A percentile compares a stretch with the other conserved stretches of the same genome.
Conservation (phyloP, 2,113 vertebrate species). For the Alligator sinensis region DNA sequence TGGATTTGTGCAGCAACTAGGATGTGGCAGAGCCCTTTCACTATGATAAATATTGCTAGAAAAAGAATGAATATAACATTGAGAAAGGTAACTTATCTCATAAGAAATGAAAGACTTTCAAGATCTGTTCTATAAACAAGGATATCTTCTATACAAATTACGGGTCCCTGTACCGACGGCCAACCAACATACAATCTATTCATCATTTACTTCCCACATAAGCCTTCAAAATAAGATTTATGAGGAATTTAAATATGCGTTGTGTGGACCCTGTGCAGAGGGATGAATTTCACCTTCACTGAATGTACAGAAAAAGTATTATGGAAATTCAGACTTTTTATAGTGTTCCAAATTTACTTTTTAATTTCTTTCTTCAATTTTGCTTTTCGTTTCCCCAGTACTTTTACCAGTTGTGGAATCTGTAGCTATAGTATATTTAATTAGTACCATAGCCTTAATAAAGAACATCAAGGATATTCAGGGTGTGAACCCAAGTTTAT, state of each 20-base stretch:
- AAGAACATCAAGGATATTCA: not conserved
- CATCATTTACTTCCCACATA: not conserved
- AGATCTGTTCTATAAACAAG: not conserved
- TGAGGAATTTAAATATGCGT: not conserved
- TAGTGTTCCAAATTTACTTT: not conserved
- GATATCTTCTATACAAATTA: not conserved
- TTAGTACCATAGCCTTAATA: not conserved
- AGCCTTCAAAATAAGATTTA: not conserved
- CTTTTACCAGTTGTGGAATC: not conserved
- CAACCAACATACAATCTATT: not conserved
- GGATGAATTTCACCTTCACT: not conserved
- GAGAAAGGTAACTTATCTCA: not conserved
- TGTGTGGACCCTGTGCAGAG: not conserved
- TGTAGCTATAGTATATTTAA: not conserved
- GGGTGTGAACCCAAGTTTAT: not conserved
- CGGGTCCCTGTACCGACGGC: not conserved
- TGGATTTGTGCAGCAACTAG: not conserved
- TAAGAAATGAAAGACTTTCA: not conserved
- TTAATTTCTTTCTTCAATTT: not conserved
- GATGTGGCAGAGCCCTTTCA: not conserved
- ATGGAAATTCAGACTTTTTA: not conserved
- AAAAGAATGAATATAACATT: not conserved
- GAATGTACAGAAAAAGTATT: not conserved
- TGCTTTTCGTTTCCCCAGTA: not conserved
- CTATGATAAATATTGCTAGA: not conserved